phyloP scores from a whole-genome alignment of 2,888 invertebrate species.

The Venusia cambrica region DNA sequence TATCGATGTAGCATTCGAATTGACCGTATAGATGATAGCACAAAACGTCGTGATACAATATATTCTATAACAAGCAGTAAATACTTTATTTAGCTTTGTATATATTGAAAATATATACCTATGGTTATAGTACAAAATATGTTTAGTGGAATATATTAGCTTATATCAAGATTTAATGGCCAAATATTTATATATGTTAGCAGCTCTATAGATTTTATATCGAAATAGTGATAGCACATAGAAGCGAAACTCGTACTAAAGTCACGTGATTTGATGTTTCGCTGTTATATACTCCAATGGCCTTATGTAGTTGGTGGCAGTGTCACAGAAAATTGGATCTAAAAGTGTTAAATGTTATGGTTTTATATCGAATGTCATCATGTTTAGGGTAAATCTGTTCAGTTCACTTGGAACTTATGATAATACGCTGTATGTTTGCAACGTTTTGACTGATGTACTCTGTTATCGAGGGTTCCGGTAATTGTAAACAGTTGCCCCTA shows the following conservation, averaged over 20 bases:
- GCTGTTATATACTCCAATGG: conserved; percentile 10
- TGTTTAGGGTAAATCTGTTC: conserved; percentile 16
- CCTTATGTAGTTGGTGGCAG: conserved; percentile 18
- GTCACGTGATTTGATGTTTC: conserved; percentile 5
- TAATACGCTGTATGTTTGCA: too few species aligned
- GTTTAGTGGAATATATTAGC: conserved; percentile 17
- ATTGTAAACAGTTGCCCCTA: conserved; percentile 39
- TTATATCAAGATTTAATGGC: conserved; percentile 12
- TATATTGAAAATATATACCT: conserved; percentile 14
- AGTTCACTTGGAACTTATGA: conserved; percentile 2
- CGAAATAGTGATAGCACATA: conserved; percentile 5
- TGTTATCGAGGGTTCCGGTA: neutral
- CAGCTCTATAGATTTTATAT: conserved; percentile 18
- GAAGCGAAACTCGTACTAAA: conserved; percentile 9
- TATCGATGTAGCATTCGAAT: conserved; percentile 6
- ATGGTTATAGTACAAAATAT: conserved; percentile 25
- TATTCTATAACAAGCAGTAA: conserved; percentile 19
- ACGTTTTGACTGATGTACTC: too few species aligned
- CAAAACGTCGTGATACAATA: conserved; percentile 19
- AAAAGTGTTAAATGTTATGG: conserved; percentile 13
- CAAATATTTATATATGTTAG: conserved; percentile 16
- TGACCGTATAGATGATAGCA: conserved; percentile 12
- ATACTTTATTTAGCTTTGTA: conserved; percentile 13
- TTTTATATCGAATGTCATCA: conserved; percentile 19
- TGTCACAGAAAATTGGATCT: conserved; percentile 19